Conservation (phyloP, 2,113 vertebrate genomes). For the Thunnus maccoyii region DNA sequence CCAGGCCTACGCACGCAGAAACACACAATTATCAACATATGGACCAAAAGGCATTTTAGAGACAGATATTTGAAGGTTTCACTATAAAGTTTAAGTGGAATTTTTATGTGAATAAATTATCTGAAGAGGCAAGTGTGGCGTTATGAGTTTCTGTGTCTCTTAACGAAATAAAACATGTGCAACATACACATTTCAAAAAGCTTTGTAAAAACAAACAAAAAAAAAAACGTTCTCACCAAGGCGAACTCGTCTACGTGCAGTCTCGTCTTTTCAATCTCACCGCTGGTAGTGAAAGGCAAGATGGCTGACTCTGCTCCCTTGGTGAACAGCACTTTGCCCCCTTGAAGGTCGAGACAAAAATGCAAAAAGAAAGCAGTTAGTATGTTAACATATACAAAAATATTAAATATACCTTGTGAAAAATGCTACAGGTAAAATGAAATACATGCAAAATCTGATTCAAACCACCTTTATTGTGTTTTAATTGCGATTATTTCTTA, state of each 20-base stretch:
- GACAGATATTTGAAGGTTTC: slow-evolving; percentile 24
- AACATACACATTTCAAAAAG: background rate
- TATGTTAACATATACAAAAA: background rate
- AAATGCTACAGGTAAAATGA: background rate
- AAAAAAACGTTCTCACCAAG: slow-evolving; percentile 86
- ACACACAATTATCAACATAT: slow-evolving; percentile 4
- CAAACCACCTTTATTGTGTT: no score
- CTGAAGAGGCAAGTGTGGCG: background rate
- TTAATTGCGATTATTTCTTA: no score
- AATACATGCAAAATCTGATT: background rate
- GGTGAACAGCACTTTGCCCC: slow-evolving; percentile 92
- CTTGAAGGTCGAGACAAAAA: slow-evolving; percentile 74
- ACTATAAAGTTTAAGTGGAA: background rate
- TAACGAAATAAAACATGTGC: background rate
- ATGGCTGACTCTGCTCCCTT: slow-evolving; percentile 97
- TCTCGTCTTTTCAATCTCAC: slow-evolving; percentile 95
- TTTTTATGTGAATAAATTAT: background rate
- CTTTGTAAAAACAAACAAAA: background rate
- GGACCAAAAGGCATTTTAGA: slow-evolving; percentile 10
- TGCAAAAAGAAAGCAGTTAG: background rate
- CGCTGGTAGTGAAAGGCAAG: slow-evolving; percentile 90
- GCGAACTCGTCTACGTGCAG: slow-evolving; percentile 98
- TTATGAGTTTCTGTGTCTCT: background rate
- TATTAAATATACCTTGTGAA: background rate
- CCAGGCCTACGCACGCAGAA: background rate